Evolutionary conservation across 2,797 vertebrate species (phyloP).

Genomic region (Sternotherus odoratus): DNA sequence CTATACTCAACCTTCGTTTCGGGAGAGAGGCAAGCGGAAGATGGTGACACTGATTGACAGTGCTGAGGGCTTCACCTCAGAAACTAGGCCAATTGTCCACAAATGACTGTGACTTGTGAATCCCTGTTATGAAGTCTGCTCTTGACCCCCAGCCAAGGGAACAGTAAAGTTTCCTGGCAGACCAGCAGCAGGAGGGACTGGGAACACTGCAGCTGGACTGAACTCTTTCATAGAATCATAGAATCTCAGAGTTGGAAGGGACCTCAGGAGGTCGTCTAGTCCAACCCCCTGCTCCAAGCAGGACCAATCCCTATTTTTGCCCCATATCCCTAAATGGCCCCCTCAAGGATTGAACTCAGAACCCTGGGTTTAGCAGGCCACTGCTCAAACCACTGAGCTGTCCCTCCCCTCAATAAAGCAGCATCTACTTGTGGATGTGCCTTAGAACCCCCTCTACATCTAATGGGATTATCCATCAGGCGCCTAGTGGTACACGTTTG

Average conservation of each 20-base stretch:
- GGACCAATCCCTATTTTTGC: too few species aligned
- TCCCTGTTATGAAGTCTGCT: not conserved
- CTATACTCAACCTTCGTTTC: not conserved
- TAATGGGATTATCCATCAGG: accelerated
- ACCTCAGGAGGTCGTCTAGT: too few species aligned
- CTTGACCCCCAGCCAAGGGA: not conserved
- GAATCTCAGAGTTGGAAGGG: too few species aligned
- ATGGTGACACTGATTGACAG: not conserved
- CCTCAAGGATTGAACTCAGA: too few species aligned
- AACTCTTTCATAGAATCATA: too few species aligned
- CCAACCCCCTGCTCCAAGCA: too few species aligned
- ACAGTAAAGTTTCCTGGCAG: not conserved
- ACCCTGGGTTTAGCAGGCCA: too few species aligned
- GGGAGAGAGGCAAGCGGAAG: not conserved
- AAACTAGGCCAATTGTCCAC: not conserved
- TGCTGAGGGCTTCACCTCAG: not conserved
- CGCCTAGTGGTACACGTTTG: not conserved
- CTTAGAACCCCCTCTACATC: not conserved
- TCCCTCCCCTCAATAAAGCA: not conserved
- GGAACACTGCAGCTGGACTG: not conserved
- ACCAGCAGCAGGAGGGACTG: not conserved
- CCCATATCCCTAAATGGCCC: too few species aligned
- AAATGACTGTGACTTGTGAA: conserved; percentile 18
- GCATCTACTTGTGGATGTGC: not conserved
- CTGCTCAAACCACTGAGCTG: too few species aligned